Evolutionary conservation across 1,140 invertebrate species (phyloP), one percentile per base, ranked within the genome.

Genomic region (Wasmannia auropunctata): DNA sequence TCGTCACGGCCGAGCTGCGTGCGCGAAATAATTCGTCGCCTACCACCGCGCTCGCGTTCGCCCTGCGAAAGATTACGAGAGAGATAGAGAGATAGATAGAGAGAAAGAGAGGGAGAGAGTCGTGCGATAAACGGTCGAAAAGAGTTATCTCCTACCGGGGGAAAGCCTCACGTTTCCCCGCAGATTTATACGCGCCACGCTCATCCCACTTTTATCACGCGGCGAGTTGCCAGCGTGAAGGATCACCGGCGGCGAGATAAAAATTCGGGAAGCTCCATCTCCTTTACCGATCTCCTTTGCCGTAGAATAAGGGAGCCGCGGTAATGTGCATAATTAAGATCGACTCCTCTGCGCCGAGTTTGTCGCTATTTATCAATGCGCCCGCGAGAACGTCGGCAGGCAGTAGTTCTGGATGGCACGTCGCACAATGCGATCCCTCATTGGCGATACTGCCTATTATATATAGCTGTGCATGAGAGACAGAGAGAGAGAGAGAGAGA

Each of bases 371-470:
- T 54, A 80, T 72, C 34, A 58, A 31, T 31, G 34, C 37, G 19
- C 25, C 43, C 37, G 54, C n/a, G n/a, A n/a, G n/a, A n/a, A 31
- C 19, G 40, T 25, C 25, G 60, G 8, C 3, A 40, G 6, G 34
- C n/a, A n/a, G n/a, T 37, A 69, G n/a, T 74, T 46, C 54, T 74
- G n/a, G 28, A n/a, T n/a, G n/a, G 31, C 46, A 56, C 11, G 10
- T 72, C n/a, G n/a, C 67, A 46, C 49, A 58, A 69, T 69, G 46
- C 49, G 67, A 43, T 43, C 74, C 40, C 67, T 60, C 69, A 69
- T 80, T 83, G 79, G 34, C 34, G 69, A 72, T 83, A 60, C 58
- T 22, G 22, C 28, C 25, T 46, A 43, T n/a, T n/a, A n/a, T n/a
- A n/a, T n/a, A n/a, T 72, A 58, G 51, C 14, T 72, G 28, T 22